Conservation (phyloP, 2,113 vertebrate species). For the Catharus bicknelli region DNA sequence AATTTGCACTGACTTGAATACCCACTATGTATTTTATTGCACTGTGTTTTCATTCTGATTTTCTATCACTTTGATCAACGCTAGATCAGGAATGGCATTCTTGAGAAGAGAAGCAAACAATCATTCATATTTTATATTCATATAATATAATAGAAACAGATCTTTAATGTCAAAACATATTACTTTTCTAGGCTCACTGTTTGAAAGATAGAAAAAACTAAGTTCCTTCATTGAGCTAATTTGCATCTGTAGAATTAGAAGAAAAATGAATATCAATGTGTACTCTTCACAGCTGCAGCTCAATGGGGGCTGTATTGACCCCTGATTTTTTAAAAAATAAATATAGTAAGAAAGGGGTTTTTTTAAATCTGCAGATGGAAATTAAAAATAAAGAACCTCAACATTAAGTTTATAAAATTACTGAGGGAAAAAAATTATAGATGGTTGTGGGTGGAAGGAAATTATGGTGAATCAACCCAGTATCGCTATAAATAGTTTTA, state of each 20-base stretch:
- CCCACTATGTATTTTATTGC: conserved; percentile 5
- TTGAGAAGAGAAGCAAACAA: conserved; percentile 5
- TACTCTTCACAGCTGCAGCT: neutral
- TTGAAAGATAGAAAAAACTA: neutral
- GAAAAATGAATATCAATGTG: neutral
- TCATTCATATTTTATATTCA: neutral
- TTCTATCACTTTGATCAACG: conserved; percentile 19
- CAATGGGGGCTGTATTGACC: neutral
- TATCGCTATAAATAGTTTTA: conserved; percentile 63
- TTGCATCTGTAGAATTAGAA: neutral
- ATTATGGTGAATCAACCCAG: conserved; percentile 58
- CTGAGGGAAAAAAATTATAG: conserved; percentile 30
- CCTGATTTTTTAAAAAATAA: neutral
- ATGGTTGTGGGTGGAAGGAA: conserved; percentile 67
- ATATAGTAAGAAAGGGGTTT: neutral
- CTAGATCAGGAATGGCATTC: neutral
- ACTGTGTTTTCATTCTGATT: neutral
- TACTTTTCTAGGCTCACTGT: neutral
- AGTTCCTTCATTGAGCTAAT: neutral
- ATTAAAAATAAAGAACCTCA: neutral
- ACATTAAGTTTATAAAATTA: conserved; percentile 3
- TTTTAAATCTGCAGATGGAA: neutral
- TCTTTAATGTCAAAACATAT: neutral
- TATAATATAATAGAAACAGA: neutral
- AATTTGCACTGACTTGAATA: neutral